A percentile compares a stretch with the other conserved stretches of the same genome.
These are phyloP conservation scores for Aradophagus sp. DNA, from an alignment of 1,140 invertebrate genomes.

Conservation along the genomic window DNA sequence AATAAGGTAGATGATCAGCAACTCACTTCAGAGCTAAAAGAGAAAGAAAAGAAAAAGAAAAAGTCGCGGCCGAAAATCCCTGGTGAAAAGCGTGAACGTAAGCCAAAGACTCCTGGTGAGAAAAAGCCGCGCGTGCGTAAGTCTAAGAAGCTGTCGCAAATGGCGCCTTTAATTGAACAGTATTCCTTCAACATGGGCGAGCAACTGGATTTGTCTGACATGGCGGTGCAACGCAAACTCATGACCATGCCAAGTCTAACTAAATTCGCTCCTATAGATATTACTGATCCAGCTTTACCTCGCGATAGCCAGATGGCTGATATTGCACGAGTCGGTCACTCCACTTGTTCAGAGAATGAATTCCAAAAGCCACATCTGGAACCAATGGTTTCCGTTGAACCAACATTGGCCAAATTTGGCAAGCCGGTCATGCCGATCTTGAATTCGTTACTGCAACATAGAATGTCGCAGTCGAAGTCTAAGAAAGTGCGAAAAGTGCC, in stretches of 20 bases:
- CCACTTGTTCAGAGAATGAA: constrained; percentile 13
- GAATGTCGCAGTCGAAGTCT: constrained; percentile 7
- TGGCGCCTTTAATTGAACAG: constrained; percentile 38
- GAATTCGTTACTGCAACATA: background rate
- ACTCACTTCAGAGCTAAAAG: background rate
- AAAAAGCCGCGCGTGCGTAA: constrained; percentile 46
- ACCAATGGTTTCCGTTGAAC: constrained; percentile 4
- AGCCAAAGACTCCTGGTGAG: constrained; percentile 46
- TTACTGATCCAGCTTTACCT: background rate
- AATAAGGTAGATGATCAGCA: no score
- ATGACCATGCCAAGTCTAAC: constrained; percentile 63
- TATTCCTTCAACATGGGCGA: constrained; percentile 47
- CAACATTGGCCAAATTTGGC: background rate
- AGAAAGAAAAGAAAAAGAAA: constrained; percentile 30
- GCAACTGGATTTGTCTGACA: constrained; percentile 66
- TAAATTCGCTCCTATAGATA: no score
- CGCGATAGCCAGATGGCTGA: constrained; percentile 13
- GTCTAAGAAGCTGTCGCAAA: constrained; percentile 28
- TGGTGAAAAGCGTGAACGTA: constrained; percentile 17
- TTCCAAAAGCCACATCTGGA: constrained; percentile 7
- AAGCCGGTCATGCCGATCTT: constrained; percentile 8
- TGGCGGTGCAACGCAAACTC: constrained; percentile 64
- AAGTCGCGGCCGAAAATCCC: constrained; percentile 6
- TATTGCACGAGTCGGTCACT: constrained; percentile 21
- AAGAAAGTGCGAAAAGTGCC: constrained; percentile 1